phyloP scores from a whole-genome alignment of 2,113 vertebrate species.

The Spea multiplicata region DNA sequence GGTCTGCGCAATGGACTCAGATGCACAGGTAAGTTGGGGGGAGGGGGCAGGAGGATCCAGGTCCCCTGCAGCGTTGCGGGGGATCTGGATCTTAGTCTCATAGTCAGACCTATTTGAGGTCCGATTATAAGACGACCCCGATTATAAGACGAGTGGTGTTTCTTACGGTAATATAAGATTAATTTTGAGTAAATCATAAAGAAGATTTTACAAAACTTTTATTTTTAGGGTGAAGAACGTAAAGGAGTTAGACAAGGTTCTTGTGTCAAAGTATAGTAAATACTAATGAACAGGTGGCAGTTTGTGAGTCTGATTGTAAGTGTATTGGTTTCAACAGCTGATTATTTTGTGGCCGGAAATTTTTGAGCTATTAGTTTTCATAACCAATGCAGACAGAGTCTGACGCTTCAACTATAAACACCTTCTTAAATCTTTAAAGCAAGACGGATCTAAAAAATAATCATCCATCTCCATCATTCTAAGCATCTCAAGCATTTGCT shows the following conservation, averaged over 20 bases:
- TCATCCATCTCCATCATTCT: slow-evolving; percentile 7
- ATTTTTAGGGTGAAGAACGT: too few species aligned
- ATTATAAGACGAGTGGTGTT: too few species aligned
- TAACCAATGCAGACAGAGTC: slow-evolving; percentile 22
- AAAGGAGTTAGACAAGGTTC: background rate
- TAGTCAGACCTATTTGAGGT: too few species aligned
- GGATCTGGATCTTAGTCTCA: too few species aligned
- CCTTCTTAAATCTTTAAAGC: slow-evolving; percentile 18
- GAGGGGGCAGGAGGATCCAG: too few species aligned
- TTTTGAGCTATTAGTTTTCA: slow-evolving; percentile 20
- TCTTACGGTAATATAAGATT: too few species aligned
- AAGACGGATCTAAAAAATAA: background rate
- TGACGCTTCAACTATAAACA: slow-evolving; percentile 39
- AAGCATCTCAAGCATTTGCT: slow-evolving; percentile 15
- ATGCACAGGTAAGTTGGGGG: too few species aligned
- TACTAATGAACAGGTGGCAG: slow-evolving; percentile 7
- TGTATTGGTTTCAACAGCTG: slow-evolving; percentile 37
- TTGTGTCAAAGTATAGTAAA: background rate
- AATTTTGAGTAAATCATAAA: too few species aligned
- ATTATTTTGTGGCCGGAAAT: slow-evolving; percentile 33
- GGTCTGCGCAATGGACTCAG: too few species aligned
- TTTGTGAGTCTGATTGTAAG: slow-evolving; percentile 4
- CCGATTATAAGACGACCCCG: too few species aligned
- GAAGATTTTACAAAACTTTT: too few species aligned
- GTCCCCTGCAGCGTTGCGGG: too few species aligned